These are phyloP conservation scores for Turnix velox DNA, from an alignment of 2,113 vertebrate genomes.

Conservation along the genomic window DNA sequence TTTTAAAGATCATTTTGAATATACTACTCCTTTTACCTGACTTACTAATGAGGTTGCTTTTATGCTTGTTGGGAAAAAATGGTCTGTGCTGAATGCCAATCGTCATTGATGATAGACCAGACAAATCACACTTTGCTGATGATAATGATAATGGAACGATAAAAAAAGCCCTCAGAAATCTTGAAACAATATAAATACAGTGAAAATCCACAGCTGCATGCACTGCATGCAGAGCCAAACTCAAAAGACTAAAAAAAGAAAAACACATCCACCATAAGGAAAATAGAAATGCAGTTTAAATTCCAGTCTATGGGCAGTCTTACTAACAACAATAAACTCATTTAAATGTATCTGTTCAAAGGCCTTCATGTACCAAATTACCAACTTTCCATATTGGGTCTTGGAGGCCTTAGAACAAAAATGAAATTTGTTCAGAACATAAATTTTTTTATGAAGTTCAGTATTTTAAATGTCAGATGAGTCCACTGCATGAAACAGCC, in stretches of 20 bases:
- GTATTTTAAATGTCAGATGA: not conserved
- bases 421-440: not conserved
- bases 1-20: conserved; percentile 80
- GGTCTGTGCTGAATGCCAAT: conserved; percentile 37
- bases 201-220: not conserved
- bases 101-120: conserved; percentile 42
- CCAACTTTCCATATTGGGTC: not conserved
- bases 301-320: not conserved
- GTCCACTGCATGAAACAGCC: not conserved
- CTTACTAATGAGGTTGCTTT: conserved; percentile 75
- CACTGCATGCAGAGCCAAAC: not conserved
- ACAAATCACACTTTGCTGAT: conserved; percentile 34
- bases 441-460: not conserved
- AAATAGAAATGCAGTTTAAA: not conserved
- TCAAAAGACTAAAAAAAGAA: not conserved
- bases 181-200: not conserved
- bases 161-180: conserved; percentile 14
- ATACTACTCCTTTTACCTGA: conserved; percentile 73
- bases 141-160: not conserved
- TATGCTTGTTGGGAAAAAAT: conserved; percentile 63
- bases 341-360: not conserved
- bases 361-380: not conserved
- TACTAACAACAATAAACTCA: not conserved
- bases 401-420: not conserved
- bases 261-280: not conserved